Conservation (phyloP, 2,113 vertebrate genomes). For the Leucopsar rothschildi region DNA sequence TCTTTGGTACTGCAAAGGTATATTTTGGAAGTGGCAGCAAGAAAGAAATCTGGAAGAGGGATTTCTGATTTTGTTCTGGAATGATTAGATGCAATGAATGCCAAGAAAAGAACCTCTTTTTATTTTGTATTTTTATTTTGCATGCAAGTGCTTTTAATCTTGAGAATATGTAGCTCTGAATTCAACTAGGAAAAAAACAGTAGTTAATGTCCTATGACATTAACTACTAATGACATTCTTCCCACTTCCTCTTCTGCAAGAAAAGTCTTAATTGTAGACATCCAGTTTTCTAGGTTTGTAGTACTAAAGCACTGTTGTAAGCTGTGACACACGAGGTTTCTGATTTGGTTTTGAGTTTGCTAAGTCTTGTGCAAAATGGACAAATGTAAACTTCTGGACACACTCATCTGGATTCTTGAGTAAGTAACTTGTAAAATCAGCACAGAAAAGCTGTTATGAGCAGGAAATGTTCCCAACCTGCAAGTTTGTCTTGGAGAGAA, state of each 20-base stretch:
- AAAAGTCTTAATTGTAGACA: background rate
- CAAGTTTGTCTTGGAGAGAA: background rate
- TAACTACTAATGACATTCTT: background rate
- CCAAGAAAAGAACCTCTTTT: background rate
- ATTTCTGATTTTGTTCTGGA: background rate
- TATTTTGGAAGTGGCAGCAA: background rate
- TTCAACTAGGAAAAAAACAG: background rate
- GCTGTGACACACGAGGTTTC: background rate
- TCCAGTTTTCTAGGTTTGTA: background rate
- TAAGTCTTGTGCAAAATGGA: background rate
- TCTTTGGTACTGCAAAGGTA: background rate
- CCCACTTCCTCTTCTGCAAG: background rate
- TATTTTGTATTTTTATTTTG: background rate
- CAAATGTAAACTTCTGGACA: background rate
- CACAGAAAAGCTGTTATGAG: background rate
- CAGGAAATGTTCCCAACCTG: background rate
- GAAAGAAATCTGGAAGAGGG: background rate
- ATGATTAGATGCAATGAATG: background rate
- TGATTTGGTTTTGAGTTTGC: background rate
- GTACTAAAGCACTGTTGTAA: background rate
- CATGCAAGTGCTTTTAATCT: background rate
- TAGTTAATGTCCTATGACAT: background rate
- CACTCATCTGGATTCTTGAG: background rate
- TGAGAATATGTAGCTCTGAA: background rate
- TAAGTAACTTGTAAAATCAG: background rate